Conservation (phyloP, 2,888 invertebrate species). For the Scaptomyza flava region DNA sequence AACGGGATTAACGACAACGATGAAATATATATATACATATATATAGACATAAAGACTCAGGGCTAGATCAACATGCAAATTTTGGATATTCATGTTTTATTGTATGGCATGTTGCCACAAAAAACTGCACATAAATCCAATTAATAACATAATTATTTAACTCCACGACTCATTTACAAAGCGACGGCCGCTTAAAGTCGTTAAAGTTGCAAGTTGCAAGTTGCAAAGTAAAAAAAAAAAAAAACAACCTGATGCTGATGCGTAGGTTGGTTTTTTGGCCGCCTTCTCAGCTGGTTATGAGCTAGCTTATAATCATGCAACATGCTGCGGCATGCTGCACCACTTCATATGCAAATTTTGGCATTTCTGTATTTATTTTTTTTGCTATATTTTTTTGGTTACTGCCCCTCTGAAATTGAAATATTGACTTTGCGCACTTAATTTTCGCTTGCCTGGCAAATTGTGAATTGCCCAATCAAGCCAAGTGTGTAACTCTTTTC, state of each 20-base stretch:
- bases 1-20: constrained; percentile 27
- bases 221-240: constrained; percentile 2
- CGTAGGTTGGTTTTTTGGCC: constrained; percentile 44
- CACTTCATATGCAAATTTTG: constrained; percentile 64
- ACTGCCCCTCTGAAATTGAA: constrained; percentile 61
- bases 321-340: constrained; percentile 57
- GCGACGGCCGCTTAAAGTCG: constrained; percentile 44
- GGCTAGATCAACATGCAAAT: constrained; percentile 56
- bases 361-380: constrained; percentile 32
- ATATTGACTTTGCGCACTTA: constrained; percentile 79
- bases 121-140: constrained; percentile 72
- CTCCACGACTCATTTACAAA: constrained; percentile 58
- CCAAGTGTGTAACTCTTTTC: constrained; percentile 18
- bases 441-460: constrained; percentile 70
- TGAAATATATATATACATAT: background rate
- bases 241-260: constrained; percentile 53
- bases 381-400: constrained; percentile 15
- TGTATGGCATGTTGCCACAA: constrained; percentile 31
- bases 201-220: constrained; percentile 29
- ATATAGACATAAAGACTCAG: constrained; percentile 20
- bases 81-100: constrained; percentile 18
- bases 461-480: constrained; percentile 74
- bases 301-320: constrained; percentile 53
- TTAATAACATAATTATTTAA: constrained; percentile 75
- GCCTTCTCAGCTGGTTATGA: constrained; percentile 46